Percentiles rank a stretch among this genome's conserved stretches.
Conservation (phyloP, 2,888 invertebrate species). For the Ectemnius cavifrons region DNA sequence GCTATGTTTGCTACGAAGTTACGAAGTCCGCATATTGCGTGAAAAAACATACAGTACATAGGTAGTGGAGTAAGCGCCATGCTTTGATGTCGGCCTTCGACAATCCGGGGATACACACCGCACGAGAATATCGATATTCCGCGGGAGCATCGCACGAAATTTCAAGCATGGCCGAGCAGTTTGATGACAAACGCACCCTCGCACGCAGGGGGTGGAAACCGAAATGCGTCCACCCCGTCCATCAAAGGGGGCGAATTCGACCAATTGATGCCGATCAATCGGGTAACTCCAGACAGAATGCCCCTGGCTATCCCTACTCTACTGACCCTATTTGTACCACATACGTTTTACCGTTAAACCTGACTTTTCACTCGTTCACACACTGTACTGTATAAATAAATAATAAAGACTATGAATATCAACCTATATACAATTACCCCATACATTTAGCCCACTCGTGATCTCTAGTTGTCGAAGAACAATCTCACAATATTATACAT, state of each 20-base stretch:
- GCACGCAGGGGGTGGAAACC: conserved; percentile 62
- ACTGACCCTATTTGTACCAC: conserved; percentile 62
- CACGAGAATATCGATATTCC: conserved; percentile 64
- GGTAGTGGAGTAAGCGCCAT: conserved; percentile 24
- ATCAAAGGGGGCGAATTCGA: conserved; percentile 63
- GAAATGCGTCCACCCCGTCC: conserved; percentile 59
- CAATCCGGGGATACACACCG: conserved; percentile 50
- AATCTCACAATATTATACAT: no score
- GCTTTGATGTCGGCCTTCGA: conserved; percentile 62
- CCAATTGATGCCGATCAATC: conserved; percentile 71
- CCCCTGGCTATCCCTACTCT: conserved; percentile 58
- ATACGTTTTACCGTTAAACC: conserved; percentile 42
- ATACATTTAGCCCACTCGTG: no score
- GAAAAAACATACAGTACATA: no score
- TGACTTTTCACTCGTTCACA: conserved; percentile 28
- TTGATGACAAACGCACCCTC: conserved; percentile 69
- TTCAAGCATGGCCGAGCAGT: conserved; percentile 70
- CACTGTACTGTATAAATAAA: not conserved
- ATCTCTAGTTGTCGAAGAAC: no score
- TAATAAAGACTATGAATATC: no score
- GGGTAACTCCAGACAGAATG: conserved; percentile 61
- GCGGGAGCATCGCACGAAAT: conserved; percentile 64
- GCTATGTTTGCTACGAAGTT: no score
- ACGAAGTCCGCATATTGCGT: no score
- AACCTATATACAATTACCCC: no score